phyloP scores from a whole-genome alignment of 2,113 vertebrate genomes.

The Morone chrysops region DNA sequence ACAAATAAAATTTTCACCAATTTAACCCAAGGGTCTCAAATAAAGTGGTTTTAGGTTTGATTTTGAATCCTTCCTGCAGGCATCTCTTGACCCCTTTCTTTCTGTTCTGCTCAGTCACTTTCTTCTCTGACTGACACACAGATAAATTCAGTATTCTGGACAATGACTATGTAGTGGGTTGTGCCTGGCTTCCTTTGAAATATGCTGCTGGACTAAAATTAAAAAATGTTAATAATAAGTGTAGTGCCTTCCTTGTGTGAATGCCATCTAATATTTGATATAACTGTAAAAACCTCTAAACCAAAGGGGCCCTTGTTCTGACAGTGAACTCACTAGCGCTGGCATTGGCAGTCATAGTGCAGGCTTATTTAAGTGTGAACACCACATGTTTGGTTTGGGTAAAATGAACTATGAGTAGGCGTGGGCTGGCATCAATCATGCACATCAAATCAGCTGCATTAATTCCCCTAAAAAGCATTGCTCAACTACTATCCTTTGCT shows the following conservation, averaged over 20 bases:
- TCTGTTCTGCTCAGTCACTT: slow-evolving; percentile 37
- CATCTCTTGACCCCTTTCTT: slow-evolving; percentile 30
- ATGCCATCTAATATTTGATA: background rate
- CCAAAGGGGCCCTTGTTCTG: background rate
- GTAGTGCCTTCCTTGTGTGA: slow-evolving; percentile 1
- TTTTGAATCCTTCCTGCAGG: slow-evolving; percentile 46
- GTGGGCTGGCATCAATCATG: slow-evolving; percentile 27
- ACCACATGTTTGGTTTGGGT: background rate
- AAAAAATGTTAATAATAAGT: background rate
- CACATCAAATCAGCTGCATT: slow-evolving; percentile 36
- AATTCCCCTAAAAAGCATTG: slow-evolving; percentile 28
- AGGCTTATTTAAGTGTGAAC: background rate
- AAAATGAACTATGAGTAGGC: slow-evolving; percentile 20
- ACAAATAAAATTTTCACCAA: slow-evolving; percentile 63
- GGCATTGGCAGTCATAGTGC: background rate
- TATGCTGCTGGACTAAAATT: slow-evolving; percentile 6
- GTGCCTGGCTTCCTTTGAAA: background rate
- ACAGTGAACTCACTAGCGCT: background rate
- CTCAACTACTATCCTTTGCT: background rate
- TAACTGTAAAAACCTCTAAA: background rate
- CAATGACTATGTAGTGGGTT: background rate
- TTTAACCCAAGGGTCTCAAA: slow-evolving; percentile 53
- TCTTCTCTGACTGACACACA: slow-evolving; percentile 3
- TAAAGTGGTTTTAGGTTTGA: slow-evolving; percentile 61
- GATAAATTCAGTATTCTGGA: background rate